Evolutionary conservation across 1,140 invertebrate genomes (phyloP).

Genomic region (Anoplolepis gracilipes): DNA sequence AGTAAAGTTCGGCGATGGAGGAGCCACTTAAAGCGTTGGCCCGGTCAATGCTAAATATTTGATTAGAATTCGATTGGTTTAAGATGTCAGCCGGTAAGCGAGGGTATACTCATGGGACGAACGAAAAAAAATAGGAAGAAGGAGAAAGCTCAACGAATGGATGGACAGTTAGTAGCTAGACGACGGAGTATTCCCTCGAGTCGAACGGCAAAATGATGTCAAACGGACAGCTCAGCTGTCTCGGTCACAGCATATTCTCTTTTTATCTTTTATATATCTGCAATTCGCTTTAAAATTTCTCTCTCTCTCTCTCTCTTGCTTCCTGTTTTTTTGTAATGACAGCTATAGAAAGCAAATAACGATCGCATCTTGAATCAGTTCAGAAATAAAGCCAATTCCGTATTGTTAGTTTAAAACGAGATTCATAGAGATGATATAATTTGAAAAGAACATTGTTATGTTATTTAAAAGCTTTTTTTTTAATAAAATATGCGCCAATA

Average conservation of each 20-base stretch:
- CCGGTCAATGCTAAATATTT: conserved; percentile 84
- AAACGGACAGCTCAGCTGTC: conserved; percentile 83
- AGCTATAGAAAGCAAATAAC: conserved; percentile 44
- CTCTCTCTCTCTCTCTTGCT: neutral
- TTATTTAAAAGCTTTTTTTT: conserved; percentile 51
- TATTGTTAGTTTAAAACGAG: conserved; percentile 72
- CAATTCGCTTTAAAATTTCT: conserved; percentile 78
- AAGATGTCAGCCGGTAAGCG: conserved; percentile 76
- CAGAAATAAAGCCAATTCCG: conserved; percentile 78
- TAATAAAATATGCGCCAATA: neutral
- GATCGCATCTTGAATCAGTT: conserved; percentile 52
- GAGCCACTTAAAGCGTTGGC: conserved; percentile 75
- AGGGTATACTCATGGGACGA: conserved; percentile 62
- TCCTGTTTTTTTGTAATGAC: neutral
- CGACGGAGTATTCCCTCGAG: conserved; percentile 81
- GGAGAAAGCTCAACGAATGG: conserved; percentile 72
- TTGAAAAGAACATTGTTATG: neutral
- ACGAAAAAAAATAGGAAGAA: conserved; percentile 55
- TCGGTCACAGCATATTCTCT: conserved; percentile 74
- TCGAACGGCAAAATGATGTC: conserved; percentile 76
- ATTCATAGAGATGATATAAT: conserved; percentile 55
- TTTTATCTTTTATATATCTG: conserved; percentile 32
- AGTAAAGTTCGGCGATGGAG: conserved; percentile 66
- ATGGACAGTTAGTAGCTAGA: conserved; percentile 76
- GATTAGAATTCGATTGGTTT: conserved; percentile 83